Conservation (phyloP, 2,888 invertebrate genomes). For the Ephialtes manifestator region DNA sequence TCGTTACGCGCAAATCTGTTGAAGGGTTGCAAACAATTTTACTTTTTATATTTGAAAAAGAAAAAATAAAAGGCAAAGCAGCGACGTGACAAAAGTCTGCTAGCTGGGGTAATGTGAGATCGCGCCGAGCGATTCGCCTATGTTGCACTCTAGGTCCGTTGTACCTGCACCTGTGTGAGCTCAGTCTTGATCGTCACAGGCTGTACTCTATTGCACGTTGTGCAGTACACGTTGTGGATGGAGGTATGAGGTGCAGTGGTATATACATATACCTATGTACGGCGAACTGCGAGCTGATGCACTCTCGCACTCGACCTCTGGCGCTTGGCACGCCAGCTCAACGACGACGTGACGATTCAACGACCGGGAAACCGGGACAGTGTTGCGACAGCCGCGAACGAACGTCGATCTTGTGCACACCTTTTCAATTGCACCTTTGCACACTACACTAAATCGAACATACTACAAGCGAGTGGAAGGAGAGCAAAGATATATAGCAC, state of each 20-base stretch:
- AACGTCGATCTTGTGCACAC: slow-evolving; percentile 53
- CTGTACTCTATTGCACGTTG: slow-evolving; percentile 12
- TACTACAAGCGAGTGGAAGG: neutral
- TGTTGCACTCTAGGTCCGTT: no score
- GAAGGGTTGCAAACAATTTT: neutral
- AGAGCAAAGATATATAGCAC: neutral
- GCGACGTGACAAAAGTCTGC: slow-evolving; percentile 11
- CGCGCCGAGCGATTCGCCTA: neutral
- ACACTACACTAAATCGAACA: slow-evolving; percentile 30
- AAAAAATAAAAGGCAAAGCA: neutral
- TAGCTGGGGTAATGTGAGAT: neutral
- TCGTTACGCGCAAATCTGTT: neutral
- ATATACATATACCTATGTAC: slow-evolving; percentile 3
- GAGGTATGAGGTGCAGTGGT: neutral
- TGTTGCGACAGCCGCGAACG: slow-evolving; percentile 29
- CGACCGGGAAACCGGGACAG: slow-evolving; percentile 24
- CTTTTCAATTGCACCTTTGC: slow-evolving; percentile 36
- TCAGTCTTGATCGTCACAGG: slow-evolving; percentile 9
- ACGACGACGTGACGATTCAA: slow-evolving; percentile 32
- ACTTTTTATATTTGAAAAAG: neutral
- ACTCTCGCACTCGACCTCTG: slow-evolving; percentile 21
- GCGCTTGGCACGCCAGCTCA: slow-evolving; percentile 6
- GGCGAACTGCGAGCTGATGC: slow-evolving; percentile 8
- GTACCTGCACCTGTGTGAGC: neutral
- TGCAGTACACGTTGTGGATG: slow-evolving; percentile 1